A percentile compares a stretch with the other conserved stretches of the same genome.
Conservation (phyloP, 2,113 vertebrate species). For the Siniperca chuatsi region DNA sequence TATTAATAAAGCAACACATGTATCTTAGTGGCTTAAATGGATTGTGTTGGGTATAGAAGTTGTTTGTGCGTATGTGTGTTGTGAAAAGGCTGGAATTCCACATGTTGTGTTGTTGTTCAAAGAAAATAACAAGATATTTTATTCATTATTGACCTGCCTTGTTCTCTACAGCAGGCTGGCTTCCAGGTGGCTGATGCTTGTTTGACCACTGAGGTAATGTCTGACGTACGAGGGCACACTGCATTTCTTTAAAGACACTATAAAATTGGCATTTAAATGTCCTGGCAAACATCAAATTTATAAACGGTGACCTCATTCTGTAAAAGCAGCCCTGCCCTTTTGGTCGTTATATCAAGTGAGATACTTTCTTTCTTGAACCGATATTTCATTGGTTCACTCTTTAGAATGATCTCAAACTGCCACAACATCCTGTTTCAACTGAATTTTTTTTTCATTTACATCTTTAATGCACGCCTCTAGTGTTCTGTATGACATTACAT, state of each 20-base stretch:
- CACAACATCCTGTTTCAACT: background rate
- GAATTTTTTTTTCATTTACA: background rate
- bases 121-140: background rate
- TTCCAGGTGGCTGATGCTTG: background rate
- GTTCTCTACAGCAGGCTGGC: background rate
- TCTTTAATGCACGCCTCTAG: background rate
- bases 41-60: background rate
- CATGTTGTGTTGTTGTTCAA: background rate
- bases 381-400: background rate
- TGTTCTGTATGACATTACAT: background rate
- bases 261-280: background rate
- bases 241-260: background rate
- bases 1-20: background rate
- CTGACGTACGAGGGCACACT: background rate
- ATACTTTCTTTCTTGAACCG: background rate
- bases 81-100: background rate
- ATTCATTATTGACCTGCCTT: background rate
- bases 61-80: background rate
- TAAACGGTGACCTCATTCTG: background rate
- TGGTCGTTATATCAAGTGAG: background rate
- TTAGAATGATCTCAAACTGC: background rate
- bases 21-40: background rate
- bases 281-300: background rate
- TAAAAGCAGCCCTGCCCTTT: background rate
- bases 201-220: background rate